Evolutionary conservation across 2,113 vertebrate genomes (phyloP).

Genomic region (Lamprotornis superbus): DNA sequence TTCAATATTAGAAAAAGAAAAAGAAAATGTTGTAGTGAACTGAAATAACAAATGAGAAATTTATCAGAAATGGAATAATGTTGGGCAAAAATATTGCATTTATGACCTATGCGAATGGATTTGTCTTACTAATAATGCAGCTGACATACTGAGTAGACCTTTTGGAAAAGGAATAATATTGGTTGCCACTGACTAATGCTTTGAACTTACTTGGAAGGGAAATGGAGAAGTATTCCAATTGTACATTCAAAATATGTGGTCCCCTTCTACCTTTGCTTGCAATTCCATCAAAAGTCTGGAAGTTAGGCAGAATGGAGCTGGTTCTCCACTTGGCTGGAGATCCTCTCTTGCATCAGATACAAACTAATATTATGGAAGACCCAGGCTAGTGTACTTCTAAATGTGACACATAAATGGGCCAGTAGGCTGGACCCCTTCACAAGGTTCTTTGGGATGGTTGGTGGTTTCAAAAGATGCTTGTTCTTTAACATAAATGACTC

Average conservation of each 20-base stretch:
- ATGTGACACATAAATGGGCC: background rate
- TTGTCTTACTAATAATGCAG: conserved; percentile 1
- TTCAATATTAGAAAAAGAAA: background rate
- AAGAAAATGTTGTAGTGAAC: background rate
- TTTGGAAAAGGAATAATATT: background rate
- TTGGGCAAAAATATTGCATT: background rate
- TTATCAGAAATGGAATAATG: background rate
- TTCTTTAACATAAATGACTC: background rate
- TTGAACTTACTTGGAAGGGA: background rate
- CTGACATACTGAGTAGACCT: background rate
- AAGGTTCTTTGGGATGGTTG: background rate
- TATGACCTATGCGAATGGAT: background rate
- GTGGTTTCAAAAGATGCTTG: background rate
- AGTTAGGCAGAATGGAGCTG: background rate
- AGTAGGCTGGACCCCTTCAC: background rate
- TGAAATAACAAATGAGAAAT: background rate
- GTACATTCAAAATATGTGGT: background rate
- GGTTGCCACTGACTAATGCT: background rate
- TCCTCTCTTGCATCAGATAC: background rate
- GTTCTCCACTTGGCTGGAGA: background rate
- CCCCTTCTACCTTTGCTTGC: background rate
- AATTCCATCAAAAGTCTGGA: background rate
- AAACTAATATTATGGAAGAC: background rate
- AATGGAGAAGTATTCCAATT: background rate
- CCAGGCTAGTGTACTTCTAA: background rate